Percentiles rank a stretch among this genome's conserved stretches.
Conservation (phyloP, 1,140 invertebrate genomes). For the Vanessa tameamea region DNA sequence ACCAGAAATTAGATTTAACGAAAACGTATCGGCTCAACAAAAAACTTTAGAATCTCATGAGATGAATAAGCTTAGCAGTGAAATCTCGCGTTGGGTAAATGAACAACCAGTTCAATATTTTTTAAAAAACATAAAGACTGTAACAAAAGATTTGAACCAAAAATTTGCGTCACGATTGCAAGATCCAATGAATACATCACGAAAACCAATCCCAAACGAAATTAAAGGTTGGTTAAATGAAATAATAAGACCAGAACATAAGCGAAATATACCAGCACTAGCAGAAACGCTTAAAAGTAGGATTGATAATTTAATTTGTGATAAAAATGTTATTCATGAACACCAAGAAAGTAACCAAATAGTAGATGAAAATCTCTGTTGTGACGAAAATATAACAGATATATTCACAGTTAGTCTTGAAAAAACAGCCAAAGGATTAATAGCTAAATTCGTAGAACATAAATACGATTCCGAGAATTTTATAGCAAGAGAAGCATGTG, state of each 20-base stretch:
- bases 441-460: constrained; percentile 49
- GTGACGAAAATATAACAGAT: background rate
- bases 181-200: background rate
- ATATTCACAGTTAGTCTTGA: constrained; percentile 18
- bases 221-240: background rate
- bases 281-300: constrained; percentile 3
- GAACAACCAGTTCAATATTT: background rate
- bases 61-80: background rate
- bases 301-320: background rate
- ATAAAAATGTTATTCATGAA: background rate
- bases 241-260: constrained; percentile 10
- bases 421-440: constrained; percentile 44
- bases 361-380: background rate
- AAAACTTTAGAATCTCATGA: background rate
- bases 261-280: background rate
- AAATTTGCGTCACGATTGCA: background rate
- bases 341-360: constrained; percentile 14
- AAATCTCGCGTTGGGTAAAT: background rate
- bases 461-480: constrained; percentile 44
- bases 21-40: background rate
- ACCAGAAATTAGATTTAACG: background rate
- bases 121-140: background rate
- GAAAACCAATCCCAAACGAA: background rate
- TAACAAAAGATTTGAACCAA: background rate
- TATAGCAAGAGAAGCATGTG: constrained; percentile 41